Evolutionary conservation across 2,113 vertebrate species (phyloP), one percentile per base, ranked within the genome.

Genomic region (Phoxinus phoxinus): DNA sequence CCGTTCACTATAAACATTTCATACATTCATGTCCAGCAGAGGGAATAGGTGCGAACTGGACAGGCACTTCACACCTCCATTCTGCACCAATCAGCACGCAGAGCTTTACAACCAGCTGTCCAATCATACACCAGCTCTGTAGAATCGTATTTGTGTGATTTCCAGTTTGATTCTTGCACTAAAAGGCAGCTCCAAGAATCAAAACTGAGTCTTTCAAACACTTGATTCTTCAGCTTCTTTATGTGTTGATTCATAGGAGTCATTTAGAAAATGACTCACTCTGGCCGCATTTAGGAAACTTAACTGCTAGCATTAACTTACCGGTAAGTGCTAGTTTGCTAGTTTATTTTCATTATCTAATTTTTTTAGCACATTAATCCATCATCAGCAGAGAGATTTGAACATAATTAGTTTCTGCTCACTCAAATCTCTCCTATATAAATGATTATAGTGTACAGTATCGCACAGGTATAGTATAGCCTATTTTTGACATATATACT

Each of bases 61-160:
- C 53, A 63, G 11, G 27, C 15, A 21, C 32, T 56, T 67, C 32
- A 77, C 27, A 6, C 35, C 59, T 25, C 46, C 63, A 69, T 58
- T 84, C 51, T 83, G 73, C 81, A 77, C 72, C 63, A 71, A 58
- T 44, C 25, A 48, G 48, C 46, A 58, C 35, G 13, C 75, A 77
- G 37, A 81, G 44, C 35, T 85, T 61, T 41, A 9, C 30, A 35
- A 80, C 23, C 59, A 87, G 83, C 72, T 58, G 37, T 85, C 61
- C 79, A 82, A 58, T 78, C 84, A 72, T 73, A 48, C 72, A 85
- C 78, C 79, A 88, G 87, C 75, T 81, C 53, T 69, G 41, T 32
- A 73, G 53, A 51, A 81, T 65, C 37, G 0, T 56, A 3, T 63
- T 48, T 88, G 32, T 82, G 82, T 63, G 65, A 9, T 69, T 51